phyloP scores from a whole-genome alignment of 92 coral and sea anemone genomes.

The Micromussa lordhowensis region DNA sequence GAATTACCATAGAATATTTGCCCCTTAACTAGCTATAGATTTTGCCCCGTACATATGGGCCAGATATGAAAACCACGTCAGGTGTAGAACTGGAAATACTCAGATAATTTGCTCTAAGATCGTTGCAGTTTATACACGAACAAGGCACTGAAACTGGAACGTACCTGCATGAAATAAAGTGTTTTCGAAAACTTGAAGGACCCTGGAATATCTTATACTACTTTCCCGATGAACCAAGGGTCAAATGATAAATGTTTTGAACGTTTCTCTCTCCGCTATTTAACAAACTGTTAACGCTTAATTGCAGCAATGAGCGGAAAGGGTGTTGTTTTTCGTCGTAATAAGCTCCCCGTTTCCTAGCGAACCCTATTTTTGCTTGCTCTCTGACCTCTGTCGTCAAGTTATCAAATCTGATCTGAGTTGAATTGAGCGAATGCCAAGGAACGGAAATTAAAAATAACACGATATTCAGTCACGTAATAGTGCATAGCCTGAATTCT shows the following conservation, averaged over 20 bases:
- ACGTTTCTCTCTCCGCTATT: neutral
- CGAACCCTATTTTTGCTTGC: neutral
- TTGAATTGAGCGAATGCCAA: neutral
- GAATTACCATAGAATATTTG: no score
- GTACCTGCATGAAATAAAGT: neutral
- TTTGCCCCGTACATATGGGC: no score
- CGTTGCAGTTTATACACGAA: no score
- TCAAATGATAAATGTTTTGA: neutral
- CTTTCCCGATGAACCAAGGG: neutral
- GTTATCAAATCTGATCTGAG: conserved; percentile 4
- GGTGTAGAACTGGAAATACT: no score
- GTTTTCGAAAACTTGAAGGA: neutral
- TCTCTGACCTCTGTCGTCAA: conserved; percentile 12
- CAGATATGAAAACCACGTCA: no score
- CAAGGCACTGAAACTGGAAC: neutral
- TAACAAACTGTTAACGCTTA: neutral
- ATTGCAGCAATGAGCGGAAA: neutral
- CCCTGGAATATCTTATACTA: no score
- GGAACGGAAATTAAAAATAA: neutral
- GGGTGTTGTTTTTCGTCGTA: neutral
- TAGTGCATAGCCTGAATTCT: neutral
- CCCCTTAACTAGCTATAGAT: no score
- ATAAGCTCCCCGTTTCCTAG: neutral
- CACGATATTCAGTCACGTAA: neutral
- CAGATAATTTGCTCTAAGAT: no score